Conservation (phyloP, 2,113 vertebrate species). For the Eulemur rufifrons region DNA sequence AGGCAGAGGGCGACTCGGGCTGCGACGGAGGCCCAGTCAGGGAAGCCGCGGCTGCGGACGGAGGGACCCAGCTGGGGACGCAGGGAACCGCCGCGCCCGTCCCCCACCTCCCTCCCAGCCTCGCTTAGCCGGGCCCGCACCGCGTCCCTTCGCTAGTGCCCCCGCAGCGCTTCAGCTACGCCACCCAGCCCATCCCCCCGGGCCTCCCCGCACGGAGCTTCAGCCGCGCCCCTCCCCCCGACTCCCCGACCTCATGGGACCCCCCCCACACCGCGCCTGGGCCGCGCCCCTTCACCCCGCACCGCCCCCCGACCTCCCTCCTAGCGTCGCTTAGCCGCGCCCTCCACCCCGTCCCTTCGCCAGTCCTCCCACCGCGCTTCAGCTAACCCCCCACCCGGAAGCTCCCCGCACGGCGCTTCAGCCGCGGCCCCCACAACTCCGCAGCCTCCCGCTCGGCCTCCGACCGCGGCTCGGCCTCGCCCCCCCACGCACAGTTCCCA, state of each 20-base stretch:
- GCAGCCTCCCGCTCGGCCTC: neutral
- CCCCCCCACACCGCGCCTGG: neutral
- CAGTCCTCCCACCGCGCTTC: neutral
- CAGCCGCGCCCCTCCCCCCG: too few relatives aligned
- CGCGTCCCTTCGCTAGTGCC: neutral
- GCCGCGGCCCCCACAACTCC: neutral
- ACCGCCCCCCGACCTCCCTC: neutral
- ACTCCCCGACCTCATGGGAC: too few relatives aligned
- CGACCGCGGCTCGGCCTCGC: neutral
- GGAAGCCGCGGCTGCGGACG: too few relatives aligned
- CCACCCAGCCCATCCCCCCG: too few relatives aligned
- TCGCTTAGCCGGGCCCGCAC: neutral
- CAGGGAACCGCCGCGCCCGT: fast-evolving
- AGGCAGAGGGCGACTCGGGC: neutral
- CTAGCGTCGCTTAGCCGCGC: too few relatives aligned
- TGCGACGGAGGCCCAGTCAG: neutral
- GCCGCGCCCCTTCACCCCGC: neutral
- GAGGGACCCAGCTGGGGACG: fast-evolving
- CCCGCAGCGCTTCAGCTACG: too few relatives aligned
- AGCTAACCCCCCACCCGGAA: neutral
- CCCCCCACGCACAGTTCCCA: neutral
- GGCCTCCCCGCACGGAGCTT: too few relatives aligned
- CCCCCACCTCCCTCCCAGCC: neutral
- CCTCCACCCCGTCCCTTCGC: neutral
- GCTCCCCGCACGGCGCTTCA: neutral